These are phyloP conservation scores for Idaea straminata DNA, from an alignment of 2,888 invertebrate genomes.

Conservation along the genomic window DNA sequence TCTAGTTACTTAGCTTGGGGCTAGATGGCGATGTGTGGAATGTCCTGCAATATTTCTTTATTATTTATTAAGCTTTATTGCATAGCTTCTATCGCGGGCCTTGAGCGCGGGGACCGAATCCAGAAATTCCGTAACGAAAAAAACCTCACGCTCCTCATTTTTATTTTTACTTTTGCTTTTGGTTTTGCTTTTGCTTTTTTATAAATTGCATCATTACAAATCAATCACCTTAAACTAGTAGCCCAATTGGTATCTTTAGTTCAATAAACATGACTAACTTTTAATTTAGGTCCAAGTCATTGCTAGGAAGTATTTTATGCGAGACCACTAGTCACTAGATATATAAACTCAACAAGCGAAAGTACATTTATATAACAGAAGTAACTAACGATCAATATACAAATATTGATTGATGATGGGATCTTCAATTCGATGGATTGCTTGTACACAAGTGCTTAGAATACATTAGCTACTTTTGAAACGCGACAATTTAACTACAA, in stretches of 20 bases:
- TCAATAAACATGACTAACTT: not conserved
- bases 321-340: not conserved
- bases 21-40: too few species aligned
- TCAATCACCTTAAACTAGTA: not conserved
- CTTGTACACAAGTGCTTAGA: constrained; percentile 43
- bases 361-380: constrained; percentile 66
- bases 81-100: too few species aligned
- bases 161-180: too few species aligned
- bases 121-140: too few species aligned
- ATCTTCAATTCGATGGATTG: constrained; percentile 50
- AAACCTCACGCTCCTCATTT: too few species aligned
- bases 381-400: constrained; percentile 55
- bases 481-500: constrained; percentile 43
- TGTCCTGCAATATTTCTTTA: too few species aligned
- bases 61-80: too few species aligned
- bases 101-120: too few species aligned
- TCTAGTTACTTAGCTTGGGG: too few species aligned
- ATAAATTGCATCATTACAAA: not conserved
- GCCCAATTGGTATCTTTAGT: not conserved
- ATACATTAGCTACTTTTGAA: constrained; percentile 37
- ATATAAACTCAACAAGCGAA: constrained; percentile 41
- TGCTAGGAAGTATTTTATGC: too few species aligned
- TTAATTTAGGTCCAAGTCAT: not conserved
- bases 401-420: constrained; percentile 62
- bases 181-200: too few species aligned